These are phyloP conservation scores for Dichetophora obliterata DNA, from an alignment of 2,888 invertebrate species.

Conservation along the genomic window DNA sequence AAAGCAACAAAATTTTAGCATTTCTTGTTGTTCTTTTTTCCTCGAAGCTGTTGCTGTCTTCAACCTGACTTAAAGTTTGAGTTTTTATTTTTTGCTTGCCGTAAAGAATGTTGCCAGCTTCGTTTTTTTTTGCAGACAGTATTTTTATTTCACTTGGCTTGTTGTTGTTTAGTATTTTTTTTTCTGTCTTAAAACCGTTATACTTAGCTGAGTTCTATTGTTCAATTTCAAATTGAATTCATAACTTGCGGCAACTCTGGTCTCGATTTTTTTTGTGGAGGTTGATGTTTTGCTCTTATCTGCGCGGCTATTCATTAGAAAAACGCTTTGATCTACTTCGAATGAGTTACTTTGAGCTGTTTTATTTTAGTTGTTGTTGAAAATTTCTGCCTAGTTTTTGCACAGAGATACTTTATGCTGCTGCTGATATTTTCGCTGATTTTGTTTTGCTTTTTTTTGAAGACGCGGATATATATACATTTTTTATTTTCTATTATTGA, in stretches of 20 bases:
- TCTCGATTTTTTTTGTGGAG: not conserved
- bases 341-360: not conserved
- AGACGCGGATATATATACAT: not conserved
- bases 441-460: not conserved
- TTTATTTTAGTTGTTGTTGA: not conserved
- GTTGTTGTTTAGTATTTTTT: conserved; percentile 11
- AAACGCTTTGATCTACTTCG: conserved; percentile 22
- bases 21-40: conserved; percentile 24
- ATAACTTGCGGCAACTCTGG: conserved; percentile 12
- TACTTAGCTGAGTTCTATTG: conserved; percentile 21
- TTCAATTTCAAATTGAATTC: conserved; percentile 28
- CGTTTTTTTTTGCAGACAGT: conserved; percentile 16
- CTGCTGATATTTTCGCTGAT: not conserved
- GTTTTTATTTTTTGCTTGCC: not conserved
- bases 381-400: not conserved
- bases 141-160: not conserved
- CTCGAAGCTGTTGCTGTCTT: not conserved
- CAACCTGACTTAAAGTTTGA: not conserved
- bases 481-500: not conserved
- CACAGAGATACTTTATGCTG: not conserved
- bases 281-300: not conserved
- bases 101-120: conserved; percentile 26
- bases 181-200: conserved; percentile 28
- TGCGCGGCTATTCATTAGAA: not conserved
- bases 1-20: conserved; percentile 12